These are phyloP conservation scores for Eretmochelys imbricata DNA, from an alignment of 2,113 vertebrate genomes.

Conservation along the genomic window DNA sequence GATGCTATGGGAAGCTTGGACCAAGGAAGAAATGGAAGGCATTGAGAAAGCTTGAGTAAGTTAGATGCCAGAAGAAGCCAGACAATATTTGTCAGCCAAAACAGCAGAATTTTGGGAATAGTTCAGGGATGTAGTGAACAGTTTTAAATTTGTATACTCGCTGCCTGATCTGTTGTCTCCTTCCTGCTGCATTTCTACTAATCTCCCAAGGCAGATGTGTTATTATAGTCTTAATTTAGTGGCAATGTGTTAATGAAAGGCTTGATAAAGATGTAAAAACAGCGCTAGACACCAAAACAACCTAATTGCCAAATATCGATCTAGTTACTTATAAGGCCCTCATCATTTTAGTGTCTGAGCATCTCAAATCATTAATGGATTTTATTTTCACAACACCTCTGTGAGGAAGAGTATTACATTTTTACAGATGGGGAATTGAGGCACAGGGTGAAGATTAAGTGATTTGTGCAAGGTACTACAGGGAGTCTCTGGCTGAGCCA, in stretches of 20 bases:
- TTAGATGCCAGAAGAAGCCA: background rate
- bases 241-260: background rate
- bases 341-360: background rate
- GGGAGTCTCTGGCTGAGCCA: background rate
- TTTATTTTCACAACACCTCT: background rate
- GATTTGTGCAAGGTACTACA: background rate
- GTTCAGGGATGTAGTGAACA: background rate
- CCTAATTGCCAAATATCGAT: background rate
- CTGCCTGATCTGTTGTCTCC: background rate
- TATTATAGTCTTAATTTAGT: background rate
- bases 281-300: background rate
- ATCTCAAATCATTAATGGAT: background rate
- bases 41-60: background rate
- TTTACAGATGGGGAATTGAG: background rate
- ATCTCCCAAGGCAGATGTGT: background rate
- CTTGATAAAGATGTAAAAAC: conserved; percentile 19
- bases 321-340: background rate
- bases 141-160: background rate
- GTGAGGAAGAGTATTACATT: background rate
- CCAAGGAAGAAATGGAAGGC: background rate
- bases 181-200: background rate
- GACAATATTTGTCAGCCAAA: background rate
- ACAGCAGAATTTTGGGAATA: background rate
- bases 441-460: background rate
- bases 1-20: background rate